Percentiles rank a stretch among this genome's conserved stretches.
Evolutionary conservation across 2,888 invertebrate genomes (phyloP).

Genomic region (Cetonia aurata): DNA sequence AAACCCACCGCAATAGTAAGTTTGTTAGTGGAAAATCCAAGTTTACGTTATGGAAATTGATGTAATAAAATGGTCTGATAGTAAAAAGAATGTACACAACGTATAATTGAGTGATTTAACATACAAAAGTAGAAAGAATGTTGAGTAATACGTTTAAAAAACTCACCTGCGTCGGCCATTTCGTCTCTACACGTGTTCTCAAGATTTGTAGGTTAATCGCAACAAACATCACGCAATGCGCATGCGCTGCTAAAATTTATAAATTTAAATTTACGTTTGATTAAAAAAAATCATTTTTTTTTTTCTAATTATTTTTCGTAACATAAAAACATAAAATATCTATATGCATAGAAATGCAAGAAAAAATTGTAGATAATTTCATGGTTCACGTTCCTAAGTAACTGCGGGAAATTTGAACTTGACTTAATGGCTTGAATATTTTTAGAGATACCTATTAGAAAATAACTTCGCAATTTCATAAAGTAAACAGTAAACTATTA

Average conservation of each 20-base stretch:
- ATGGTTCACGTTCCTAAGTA: not conserved
- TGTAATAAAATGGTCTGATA: too few species aligned
- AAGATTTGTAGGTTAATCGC: conserved; percentile 15
- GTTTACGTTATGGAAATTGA: too few species aligned
- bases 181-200: conserved; percentile 19
- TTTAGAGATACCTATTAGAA: too few species aligned
- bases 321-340: not conserved
- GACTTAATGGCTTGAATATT: too few species aligned
- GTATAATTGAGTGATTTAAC: too few species aligned
- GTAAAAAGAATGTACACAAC: too few species aligned
- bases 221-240: conserved; percentile 5
- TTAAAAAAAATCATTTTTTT: not conserved
- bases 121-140: too few species aligned
- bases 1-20: too few species aligned
- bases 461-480: not conserved
- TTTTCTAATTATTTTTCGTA: not conserved
- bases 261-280: not conserved
- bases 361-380: not conserved
- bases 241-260: conserved; percentile 9
- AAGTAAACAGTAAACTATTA: too few species aligned
- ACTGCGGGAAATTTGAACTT: not conserved
- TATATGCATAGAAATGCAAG: not conserved
- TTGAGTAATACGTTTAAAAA: not conserved
- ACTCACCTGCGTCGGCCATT: conserved; percentile 18
- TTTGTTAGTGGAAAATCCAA: too few species aligned